Evolutionary conservation across 2,113 vertebrate genomes (phyloP).

Genomic region (Naja naja): DNA sequence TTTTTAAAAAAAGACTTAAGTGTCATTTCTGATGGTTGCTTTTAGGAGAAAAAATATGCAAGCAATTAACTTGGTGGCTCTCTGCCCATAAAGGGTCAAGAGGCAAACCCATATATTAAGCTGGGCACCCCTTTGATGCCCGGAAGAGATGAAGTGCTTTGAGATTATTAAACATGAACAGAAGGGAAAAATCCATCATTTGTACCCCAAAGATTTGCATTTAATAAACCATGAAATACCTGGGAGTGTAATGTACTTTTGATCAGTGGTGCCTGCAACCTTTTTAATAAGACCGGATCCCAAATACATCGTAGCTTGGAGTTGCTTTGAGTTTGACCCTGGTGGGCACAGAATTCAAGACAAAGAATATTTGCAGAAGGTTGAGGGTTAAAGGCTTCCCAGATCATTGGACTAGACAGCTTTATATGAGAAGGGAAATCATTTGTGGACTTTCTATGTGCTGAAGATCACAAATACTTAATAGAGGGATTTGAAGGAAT

Average conservation of each 20-base stretch:
- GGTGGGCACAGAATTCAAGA: not conserved
- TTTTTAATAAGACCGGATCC: constrained; percentile 20
- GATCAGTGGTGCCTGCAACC: constrained; percentile 14
- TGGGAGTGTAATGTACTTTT: not conserved
- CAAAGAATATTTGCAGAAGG: not conserved
- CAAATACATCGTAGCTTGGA: not conserved
- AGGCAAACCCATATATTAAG: not conserved
- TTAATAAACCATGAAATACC: not conserved
- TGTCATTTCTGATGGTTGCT: not conserved
- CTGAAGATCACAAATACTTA: too few species aligned
- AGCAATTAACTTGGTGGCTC: constrained; percentile 21
- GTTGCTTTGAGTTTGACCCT: not conserved
- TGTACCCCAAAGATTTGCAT: constrained; percentile 6
- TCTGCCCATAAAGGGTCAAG: not conserved
- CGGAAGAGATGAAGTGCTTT: not conserved
- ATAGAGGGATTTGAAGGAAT: too few species aligned
- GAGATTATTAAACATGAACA: constrained; percentile 19
- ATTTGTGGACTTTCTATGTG: too few species aligned
- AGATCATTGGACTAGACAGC: not conserved
- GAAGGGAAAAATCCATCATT: constrained; percentile 25
- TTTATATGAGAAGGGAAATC: too few species aligned
- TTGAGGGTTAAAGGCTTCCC: not conserved
- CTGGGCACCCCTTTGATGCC: not conserved
- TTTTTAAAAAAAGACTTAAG: not conserved
- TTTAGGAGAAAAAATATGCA: not conserved